Evolutionary conservation across 2,888 invertebrate species (phyloP), one percentile per base, ranked within the genome.

Genomic region (Parasteatoda lunata): DNA sequence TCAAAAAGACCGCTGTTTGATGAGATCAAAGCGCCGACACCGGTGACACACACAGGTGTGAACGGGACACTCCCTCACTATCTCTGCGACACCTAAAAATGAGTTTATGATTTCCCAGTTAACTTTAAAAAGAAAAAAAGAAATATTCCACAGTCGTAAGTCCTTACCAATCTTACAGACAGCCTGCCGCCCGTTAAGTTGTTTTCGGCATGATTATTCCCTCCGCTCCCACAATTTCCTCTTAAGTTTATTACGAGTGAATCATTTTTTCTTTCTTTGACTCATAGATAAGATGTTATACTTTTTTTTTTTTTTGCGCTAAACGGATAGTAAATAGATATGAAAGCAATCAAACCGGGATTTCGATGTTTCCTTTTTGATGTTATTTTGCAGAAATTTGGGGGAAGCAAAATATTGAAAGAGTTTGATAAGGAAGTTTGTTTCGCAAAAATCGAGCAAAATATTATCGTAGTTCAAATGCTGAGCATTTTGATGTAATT

Each of bases 1-100:
- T 80, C 80, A 75, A 86, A 86, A 69, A 80, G 70, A 77, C 85
- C 85, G 85, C 85, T 86, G 70, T 86, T 86, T 80, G 59, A 77
- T 15, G 66, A 80, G 76, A 86, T 86, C 85, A 86, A 86, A 70
- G 80, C 7, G 15, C 83, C 54, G 85, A 64, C 80, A 65, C 71
- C 77, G 77, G 77, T 72, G 64, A 76, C 54, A 65, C 77, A 77
- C 85, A 81, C 85, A 86, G 85, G 85, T 86, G 85, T 85, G 84
- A 64, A 47, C 6, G 59, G 45, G 66, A 76, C 80, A 81, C 80
- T 77, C 85, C 85, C 66, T 71, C 66, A 52, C 80, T 86, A 86
- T 86, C 85, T 86, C 70, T 82, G 70, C 80, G 47, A 80, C 76
- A 80, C 49, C 45, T 47, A 77, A 66, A 86, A 80, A 86, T 80